Conservation (phyloP, 2,888 invertebrate genomes). For the Exephanes ischioxanthus region DNA sequence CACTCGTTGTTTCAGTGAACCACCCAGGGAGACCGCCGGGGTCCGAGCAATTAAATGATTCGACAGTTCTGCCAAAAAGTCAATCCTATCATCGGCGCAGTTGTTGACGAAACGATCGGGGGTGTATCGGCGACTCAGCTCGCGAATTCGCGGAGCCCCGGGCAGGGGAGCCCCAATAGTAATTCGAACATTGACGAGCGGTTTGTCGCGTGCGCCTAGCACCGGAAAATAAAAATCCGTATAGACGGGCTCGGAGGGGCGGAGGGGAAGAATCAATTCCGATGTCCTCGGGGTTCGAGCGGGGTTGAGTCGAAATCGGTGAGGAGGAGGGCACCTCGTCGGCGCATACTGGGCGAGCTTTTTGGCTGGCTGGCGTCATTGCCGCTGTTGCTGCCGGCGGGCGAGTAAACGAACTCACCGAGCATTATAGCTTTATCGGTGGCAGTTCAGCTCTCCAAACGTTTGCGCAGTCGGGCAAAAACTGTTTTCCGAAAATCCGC, state of each 20-base stretch:
- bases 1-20: neutral
- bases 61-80: neutral
- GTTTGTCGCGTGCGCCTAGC: neutral
- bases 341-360: slow-evolving; percentile 11
- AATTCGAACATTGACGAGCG: neutral
- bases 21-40: neutral
- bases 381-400: slow-evolving; percentile 26
- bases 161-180: neutral
- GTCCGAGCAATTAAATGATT: neutral
- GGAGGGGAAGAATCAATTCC: neutral
- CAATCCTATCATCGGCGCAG: neutral
- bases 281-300: neutral
- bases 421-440: slow-evolving; percentile 64
- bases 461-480: slow-evolving; percentile 56
- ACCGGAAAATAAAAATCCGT: slow-evolving; percentile 13
- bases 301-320: neutral
- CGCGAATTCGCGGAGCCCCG: neutral
- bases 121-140: neutral
- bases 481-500: slow-evolving; percentile 53
- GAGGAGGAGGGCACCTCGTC: neutral
- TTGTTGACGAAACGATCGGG: neutral
- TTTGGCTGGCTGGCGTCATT: slow-evolving; percentile 33
- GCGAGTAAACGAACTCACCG: slow-evolving; percentile 47
- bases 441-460: slow-evolving; percentile 64
- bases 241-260: neutral